Conservation (phyloP, 2,797 vertebrate species). For the Pantherophis vulpinus region DNA sequence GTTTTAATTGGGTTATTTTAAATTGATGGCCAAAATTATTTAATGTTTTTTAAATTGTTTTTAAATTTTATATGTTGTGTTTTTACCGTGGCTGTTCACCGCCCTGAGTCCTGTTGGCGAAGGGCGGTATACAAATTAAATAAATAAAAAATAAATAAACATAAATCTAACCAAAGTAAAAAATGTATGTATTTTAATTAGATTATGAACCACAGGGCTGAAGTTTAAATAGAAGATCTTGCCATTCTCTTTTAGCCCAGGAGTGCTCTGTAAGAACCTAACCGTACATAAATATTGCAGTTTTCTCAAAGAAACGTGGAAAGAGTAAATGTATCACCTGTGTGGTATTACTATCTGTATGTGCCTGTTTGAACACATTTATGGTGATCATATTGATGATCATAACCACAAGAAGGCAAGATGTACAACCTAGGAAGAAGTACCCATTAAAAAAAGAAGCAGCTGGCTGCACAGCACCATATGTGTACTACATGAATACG, state of each 20-base stretch:
- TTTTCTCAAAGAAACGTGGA: neutral
- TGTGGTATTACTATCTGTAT: neutral
- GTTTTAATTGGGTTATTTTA: no score
- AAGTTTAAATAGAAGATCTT: neutral
- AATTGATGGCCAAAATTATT: no score
- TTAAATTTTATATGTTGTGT: no score
- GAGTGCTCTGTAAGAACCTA: neutral
- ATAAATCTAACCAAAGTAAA: neutral
- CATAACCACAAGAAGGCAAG: neutral
- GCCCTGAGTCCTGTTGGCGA: no score
- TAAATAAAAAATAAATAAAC: no score
- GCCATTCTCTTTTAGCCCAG: neutral
- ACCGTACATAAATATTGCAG: neutral
- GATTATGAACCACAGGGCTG: neutral
- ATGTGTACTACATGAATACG: neutral
- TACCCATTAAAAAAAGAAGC: neutral
- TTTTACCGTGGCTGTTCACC: no score
- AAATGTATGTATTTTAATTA: conserved; percentile 2
- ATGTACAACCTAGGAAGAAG: neutral
- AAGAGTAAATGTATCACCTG: neutral
- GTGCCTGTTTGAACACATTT: neutral
- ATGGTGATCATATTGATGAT: neutral
- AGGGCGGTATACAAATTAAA: no score
- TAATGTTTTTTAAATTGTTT: no score
- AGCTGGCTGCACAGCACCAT: neutral